Evolutionary conservation across 1,140 invertebrate species (phyloP), one percentile per base, ranked within the genome.

Genomic region (Tribolium madens): DNA sequence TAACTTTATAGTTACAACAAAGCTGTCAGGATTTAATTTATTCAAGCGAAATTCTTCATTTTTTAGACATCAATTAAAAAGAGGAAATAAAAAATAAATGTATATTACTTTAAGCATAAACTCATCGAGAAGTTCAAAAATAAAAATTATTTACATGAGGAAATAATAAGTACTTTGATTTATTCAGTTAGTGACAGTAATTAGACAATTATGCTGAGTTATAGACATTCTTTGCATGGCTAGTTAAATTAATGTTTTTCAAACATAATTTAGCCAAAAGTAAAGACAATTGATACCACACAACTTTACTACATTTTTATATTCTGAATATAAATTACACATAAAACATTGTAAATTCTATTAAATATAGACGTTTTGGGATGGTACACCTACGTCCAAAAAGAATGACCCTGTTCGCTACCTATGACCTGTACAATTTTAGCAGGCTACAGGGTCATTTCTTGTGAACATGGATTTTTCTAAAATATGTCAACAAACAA

Each of bases 1-100:
- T 57, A 57, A 57, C 52, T 57, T 21, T 15, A 21, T 18, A 57
- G 52, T 18, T 57, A 21, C 14, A 18, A 18, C 17, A 21, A 21
- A 57, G 17, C 17, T 21, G 52, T 17, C 52, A 57, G 5, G 18
- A 57, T 7, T 57, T 57, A 57, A 57, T 57, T 57, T 18, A 57
- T 18, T 10, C 10, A 57, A 57, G 9, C 52, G 10, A 36, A 57
- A 57, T 18, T 57, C 17, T 57, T 57, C 14, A 57, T 57, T 57
- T 57, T 57, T 50, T 50, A 57, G 9, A 57, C 52, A 57, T 57
- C 17, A 57, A 57, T 57, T 57, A 57, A 57, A 18, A 57, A 10
- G 17, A 17, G 52, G 52, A 57, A 57, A 57, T 57, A 21, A 57
- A 57, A 21, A 57, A 21, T 17, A 18, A 57, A 14, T 13, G 33